Percentiles rank a stretch among this genome's conserved stretches.
Evolutionary conservation across 2,113 vertebrate species (phyloP).

Genomic region (Semnornis frantzii): DNA sequence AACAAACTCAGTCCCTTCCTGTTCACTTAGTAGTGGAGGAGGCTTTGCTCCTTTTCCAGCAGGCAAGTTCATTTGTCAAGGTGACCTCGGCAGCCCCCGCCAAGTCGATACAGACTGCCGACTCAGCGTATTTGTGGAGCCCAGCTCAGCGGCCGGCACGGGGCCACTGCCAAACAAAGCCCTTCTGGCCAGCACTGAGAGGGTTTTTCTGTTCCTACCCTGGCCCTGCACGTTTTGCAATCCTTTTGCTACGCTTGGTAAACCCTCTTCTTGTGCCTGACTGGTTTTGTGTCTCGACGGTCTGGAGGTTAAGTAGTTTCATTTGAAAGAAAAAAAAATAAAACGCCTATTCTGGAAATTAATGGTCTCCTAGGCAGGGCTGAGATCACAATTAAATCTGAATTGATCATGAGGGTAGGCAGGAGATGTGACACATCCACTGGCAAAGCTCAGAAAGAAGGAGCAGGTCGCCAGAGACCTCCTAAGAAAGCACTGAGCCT

Average conservation of each 20-base stretch:
- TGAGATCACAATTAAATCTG: background rate
- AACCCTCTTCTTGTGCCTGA: background rate
- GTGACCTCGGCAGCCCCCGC: background rate
- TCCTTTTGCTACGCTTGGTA: slow-evolving; percentile 24
- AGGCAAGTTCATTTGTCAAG: slow-evolving; percentile 34
- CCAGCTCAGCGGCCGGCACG: fast-evolving
- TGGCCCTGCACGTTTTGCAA: background rate
- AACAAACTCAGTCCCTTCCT: slow-evolving; percentile 20
- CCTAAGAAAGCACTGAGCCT: background rate
- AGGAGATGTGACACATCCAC: background rate
- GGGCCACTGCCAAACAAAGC: background rate
- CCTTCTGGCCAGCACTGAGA: background rate
- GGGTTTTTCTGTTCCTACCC: background rate
- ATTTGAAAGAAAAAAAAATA: background rate
- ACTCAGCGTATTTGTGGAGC: background rate
- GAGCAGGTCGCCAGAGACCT: background rate
- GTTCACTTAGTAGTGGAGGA: background rate
- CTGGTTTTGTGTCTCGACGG: slow-evolving; percentile 15
- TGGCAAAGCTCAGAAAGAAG: background rate
- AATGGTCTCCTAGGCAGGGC: background rate
- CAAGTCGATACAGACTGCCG: background rate
- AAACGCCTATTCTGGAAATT: background rate
- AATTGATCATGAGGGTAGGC: background rate
- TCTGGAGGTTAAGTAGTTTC: slow-evolving; percentile 21
- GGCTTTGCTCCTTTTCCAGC: background rate